phyloP scores from a whole-genome alignment of 2,888 invertebrate species.

The Coenonympha glycerion region DNA sequence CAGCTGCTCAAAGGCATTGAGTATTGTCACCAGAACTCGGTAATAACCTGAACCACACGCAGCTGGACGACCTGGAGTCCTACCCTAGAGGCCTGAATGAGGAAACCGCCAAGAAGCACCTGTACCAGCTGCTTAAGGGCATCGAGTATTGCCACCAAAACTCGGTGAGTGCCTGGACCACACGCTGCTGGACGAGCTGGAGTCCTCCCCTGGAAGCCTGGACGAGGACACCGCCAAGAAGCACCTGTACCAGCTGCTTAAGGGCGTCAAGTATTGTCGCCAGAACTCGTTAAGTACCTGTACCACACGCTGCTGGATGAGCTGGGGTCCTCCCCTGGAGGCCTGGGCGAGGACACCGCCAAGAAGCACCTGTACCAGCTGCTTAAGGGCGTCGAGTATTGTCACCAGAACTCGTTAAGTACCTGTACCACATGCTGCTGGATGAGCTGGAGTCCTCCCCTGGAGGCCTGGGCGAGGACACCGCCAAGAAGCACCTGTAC shows the following conservation, averaged over 20 bases:
- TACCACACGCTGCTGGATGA: slow-evolving; percentile 91
- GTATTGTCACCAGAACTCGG: slow-evolving; percentile 80
- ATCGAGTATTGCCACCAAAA: slow-evolving; percentile 89
- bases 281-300: slow-evolving; percentile 89
- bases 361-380: slow-evolving; percentile 88
- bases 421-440: slow-evolving; percentile 88
- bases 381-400: slow-evolving; percentile 84
- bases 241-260: slow-evolving; percentile 87
- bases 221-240: slow-evolving; percentile 83
- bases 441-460: slow-evolving; percentile 86
- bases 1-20: slow-evolving; percentile 87
- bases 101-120: slow-evolving; percentile 82
- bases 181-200: slow-evolving; percentile 89
- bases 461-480: slow-evolving; percentile 83
- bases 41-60: slow-evolving; percentile 77
- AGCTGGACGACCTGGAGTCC: slow-evolving; percentile 88
- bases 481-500: slow-evolving; percentile 83
- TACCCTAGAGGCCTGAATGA: slow-evolving; percentile 82
- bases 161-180: slow-evolving; percentile 91
- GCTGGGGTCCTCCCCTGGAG: slow-evolving; percentile 82
- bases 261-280: slow-evolving; percentile 88
- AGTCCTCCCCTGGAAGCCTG: slow-evolving; percentile 81
- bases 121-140: slow-evolving; percentile 88
- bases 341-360: slow-evolving; percentile 83
- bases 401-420: too few species aligned